A percentile compares a stretch with the other conserved stretches of the same genome.
These are phyloP conservation scores for Lithosia quadra DNA, from an alignment of 2,888 invertebrate genomes.

Conservation along the genomic window DNA sequence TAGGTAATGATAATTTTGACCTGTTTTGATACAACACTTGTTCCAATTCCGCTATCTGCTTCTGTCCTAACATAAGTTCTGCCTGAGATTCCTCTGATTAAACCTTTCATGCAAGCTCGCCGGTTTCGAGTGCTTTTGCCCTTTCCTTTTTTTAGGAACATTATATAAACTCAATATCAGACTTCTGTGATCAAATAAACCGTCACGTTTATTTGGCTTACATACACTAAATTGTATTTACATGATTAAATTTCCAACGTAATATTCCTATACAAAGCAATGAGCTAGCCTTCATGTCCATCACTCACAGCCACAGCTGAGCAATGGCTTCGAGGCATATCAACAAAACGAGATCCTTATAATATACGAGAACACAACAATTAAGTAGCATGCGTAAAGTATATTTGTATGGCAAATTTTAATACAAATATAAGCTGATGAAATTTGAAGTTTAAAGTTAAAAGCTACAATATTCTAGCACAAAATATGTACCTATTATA, in stretches of 20 bases:
- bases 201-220: not conserved
- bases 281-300: conserved; percentile 52
- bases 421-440: not conserved
- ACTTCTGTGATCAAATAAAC: not conserved
- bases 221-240: conserved; percentile 2
- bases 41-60: no score
- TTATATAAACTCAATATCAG: not conserved
- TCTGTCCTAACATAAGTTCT: no score
- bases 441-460: not conserved
- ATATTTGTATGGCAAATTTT: conserved; percentile 6
- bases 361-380: conserved; percentile 38
- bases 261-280: conserved; percentile 19
- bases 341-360: conserved; percentile 45
- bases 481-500: no score
- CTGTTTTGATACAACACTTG: no score
- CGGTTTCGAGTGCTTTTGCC: no score
- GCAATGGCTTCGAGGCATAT: conserved; percentile 51
- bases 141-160: no score
- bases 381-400: conserved; percentile 14
- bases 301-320: conserved; percentile 49
- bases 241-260: not conserved
- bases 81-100: no score
- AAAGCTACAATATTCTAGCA: no score
- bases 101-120: no score
- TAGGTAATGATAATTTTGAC: no score